Percentiles rank a stretch among this genome's conserved stretches.
phyloP scores from a whole-genome alignment of 2,888 invertebrate genomes.

The Diachrysia chrysitis region DNA sequence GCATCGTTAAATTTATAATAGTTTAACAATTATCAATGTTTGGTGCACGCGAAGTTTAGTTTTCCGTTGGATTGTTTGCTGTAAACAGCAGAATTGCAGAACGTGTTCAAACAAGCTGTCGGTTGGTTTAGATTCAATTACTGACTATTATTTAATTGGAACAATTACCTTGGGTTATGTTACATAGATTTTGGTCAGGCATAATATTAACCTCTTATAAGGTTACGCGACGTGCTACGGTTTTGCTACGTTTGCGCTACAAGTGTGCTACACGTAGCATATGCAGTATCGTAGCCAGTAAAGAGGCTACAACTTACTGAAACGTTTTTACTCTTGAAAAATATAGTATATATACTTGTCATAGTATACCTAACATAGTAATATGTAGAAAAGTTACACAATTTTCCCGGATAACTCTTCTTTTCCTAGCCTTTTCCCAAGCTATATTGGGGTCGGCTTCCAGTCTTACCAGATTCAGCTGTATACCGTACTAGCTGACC shows the following conservation, averaged over 20 bases:
- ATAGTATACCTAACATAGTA: too few species aligned
- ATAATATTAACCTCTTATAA: background rate
- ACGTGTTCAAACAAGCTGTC: conserved; percentile 22
- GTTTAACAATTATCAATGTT: conserved; percentile 27
- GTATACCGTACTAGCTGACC: too few species aligned
- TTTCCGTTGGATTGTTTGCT: conserved; percentile 42
- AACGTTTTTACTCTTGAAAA: background rate
- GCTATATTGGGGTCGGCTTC: too few species aligned
- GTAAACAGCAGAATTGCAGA: conserved; percentile 44
- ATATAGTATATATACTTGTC: too few species aligned
- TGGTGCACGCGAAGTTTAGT: conserved; percentile 16
- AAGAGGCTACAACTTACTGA: background rate
- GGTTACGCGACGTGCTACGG: background rate
- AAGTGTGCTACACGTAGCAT: background rate
- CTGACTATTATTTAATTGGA: conserved; percentile 7
- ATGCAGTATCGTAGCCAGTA: background rate
- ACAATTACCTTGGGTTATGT: background rate
- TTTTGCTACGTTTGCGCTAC: background rate
- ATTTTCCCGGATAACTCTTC: too few species aligned
- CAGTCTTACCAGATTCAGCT: too few species aligned
- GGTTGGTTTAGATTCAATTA: conserved; percentile 40
- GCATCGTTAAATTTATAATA: conserved; percentile 22
- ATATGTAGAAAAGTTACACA: too few species aligned
- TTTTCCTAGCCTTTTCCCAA: too few species aligned
- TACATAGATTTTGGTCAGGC: background rate